Base-by-base conservation (phyloP, 2,888 invertebrate species). In the Phanerotoma sp. region DNA sequence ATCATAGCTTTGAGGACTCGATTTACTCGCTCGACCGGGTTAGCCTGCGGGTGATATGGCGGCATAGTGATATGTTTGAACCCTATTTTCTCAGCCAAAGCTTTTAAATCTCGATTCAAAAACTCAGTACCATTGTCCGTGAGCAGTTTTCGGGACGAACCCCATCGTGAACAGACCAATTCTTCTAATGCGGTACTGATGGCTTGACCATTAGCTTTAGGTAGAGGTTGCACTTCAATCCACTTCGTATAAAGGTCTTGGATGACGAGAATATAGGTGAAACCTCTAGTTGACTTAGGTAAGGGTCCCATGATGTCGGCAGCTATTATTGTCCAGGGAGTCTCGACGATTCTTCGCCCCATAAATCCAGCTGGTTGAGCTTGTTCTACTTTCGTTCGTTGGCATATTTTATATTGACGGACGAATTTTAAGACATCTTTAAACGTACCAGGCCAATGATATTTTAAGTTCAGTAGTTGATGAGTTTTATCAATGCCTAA, bases 221-320 rank as follows among this genome's bases (percentile, higher is more conserved):
- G 33, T 0, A 65, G 35, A 3, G 61, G 57, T 6, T 37, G 25
- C 7, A 60, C 16, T 15, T 63, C 58, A 0, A 62, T 35, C 53
- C 57, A 64, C 38, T 62, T 62, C 0, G 60, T 63, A 35, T 62
- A 65, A 25, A 52, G 35, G 15, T 66, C 66, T 16, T 56, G 49
- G 4, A 63, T 49, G 0, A 65, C 64, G 11, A 63, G 37, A 1
- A 66, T 20, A 16, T 61, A 62, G 0, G 51, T 45, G 42, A 52
- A 57, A 7, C 60, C 60, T n/a, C n/a, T n/a, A n/a, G n/a, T n/a
- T n/a, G n/a, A n/a, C n/a, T n/a, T n/a, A 0, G 65, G 66, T 11
- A 61, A 54, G 1, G 66, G 66, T n/a, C 66, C 67, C 63, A 66
- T 64, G 2, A 68, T 48, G 33, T 68, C 68, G 0, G 63, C 54